A percentile compares a stretch with the other conserved stretches of the same genome.
Conservation (phyloP, 2,113 vertebrate genomes). For the Gallinago jamesoni region DNA sequence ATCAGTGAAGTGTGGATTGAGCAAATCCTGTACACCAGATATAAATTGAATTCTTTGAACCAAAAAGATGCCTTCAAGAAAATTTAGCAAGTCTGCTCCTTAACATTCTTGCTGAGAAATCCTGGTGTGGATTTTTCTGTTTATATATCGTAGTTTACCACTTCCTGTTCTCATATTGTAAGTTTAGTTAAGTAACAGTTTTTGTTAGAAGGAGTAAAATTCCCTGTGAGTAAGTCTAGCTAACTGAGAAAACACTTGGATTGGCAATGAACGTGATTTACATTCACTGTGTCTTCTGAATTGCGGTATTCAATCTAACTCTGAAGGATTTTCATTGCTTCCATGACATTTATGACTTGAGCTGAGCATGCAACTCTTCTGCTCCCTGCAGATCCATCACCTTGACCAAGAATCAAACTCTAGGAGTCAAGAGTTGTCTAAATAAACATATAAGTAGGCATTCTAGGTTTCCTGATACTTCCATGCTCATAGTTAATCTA, state of each 20-base stretch:
- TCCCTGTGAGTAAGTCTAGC: not conserved
- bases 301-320: not conserved
- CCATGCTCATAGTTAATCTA: not conserved
- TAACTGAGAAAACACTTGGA: not conserved
- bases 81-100: not conserved
- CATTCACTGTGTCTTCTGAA: not conserved
- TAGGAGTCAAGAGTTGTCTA: not conserved
- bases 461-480: not conserved
- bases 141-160: not conserved
- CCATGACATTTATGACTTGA: not conserved
- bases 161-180: not conserved
- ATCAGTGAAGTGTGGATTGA: not conserved
- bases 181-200: not conserved
- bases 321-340: constrained; percentile 1
- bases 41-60: not conserved
- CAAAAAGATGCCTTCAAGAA: not conserved
- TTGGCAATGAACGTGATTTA: not conserved
- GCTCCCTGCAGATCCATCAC: not conserved
- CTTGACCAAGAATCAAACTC: not conserved
- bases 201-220: not conserved
- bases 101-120: not conserved
- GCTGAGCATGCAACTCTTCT: not conserved
- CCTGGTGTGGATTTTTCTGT: not conserved
- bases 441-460: not conserved
- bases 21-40: not conserved